These are phyloP conservation scores for Embidobia sp. DNA, from an alignment of 2,888 invertebrate genomes.

Conservation along the genomic window DNA sequence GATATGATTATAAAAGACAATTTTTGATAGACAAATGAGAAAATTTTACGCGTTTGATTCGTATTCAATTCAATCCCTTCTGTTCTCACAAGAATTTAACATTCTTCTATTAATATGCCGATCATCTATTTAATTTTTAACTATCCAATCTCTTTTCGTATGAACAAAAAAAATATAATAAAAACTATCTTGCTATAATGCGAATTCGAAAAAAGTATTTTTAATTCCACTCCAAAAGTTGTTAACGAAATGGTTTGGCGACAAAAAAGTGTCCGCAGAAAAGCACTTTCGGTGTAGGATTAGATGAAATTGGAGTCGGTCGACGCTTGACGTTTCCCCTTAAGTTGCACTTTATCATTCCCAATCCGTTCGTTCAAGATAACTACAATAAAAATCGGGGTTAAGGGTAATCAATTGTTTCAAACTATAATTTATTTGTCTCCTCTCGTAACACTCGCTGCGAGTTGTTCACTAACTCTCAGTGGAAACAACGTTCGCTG, in stretches of 20 bases:
- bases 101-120: too few species aligned
- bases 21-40: neutral
- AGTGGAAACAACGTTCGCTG: slow-evolving; percentile 28
- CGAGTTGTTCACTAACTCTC: slow-evolving; percentile 43
- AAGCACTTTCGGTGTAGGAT: slow-evolving; percentile 2
- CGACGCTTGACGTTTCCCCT: slow-evolving; percentile 39
- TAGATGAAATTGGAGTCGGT: slow-evolving; percentile 20
- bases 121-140: too few species aligned
- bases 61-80: too few species aligned
- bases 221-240: too few species aligned
- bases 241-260: too few species aligned
- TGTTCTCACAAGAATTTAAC: too few species aligned
- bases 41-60: too few species aligned
- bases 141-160: too few species aligned
- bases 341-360: slow-evolving; percentile 43
- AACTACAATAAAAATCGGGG: slow-evolving; percentile 52
- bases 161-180: too few species aligned
- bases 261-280: neutral
- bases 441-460: slow-evolving; percentile 26
- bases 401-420: slow-evolving; percentile 61
- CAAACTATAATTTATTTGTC: slow-evolving; percentile 57
- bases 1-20: slow-evolving; percentile 8
- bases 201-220: too few species aligned
- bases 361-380: slow-evolving; percentile 43
- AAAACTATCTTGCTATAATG: too few species aligned